Conservation (phyloP, 2,113 vertebrate genomes). For the Tachysurus fulvidraco region DNA sequence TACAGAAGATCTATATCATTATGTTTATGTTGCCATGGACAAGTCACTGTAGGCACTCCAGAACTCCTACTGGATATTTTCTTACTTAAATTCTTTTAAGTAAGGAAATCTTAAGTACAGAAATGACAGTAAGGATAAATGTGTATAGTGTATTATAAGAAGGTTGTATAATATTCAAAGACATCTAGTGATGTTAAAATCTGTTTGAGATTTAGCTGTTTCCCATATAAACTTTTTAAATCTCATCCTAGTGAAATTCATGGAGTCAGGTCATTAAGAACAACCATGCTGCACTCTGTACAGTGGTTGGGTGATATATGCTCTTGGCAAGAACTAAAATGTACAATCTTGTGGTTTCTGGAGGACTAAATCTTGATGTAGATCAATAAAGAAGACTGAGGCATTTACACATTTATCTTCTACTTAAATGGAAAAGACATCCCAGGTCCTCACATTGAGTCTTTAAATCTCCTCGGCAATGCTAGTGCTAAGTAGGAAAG, state of each 20-base stretch:
- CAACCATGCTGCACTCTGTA: neutral
- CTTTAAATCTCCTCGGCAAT: constrained; percentile 40
- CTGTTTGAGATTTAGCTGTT: neutral
- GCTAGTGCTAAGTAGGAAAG: constrained; percentile 27
- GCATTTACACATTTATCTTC: constrained; percentile 39
- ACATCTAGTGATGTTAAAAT: neutral
- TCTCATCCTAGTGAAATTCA: neutral
- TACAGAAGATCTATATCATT: constrained; percentile 1
- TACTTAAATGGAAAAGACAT: constrained; percentile 34
- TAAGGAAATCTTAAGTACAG: neutral
- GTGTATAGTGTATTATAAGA: neutral
- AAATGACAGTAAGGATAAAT: neutral
- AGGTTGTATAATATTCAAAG: neutral
- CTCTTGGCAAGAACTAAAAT: constrained; percentile 11
- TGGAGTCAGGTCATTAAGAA: neutral
- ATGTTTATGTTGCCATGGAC: neutral
- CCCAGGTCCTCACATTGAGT: constrained; percentile 27
- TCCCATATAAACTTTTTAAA: neutral
- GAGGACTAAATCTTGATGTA: constrained; percentile 17
- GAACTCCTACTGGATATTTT: neutral
- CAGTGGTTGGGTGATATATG: neutral
- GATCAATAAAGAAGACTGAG: constrained; percentile 25
- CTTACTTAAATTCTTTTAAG: neutral
- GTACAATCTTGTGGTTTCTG: neutral
- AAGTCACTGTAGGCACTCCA: neutral